phyloP scores from a whole-genome alignment of 2,888 invertebrate species.

The Drosophila mulleri region DNA sequence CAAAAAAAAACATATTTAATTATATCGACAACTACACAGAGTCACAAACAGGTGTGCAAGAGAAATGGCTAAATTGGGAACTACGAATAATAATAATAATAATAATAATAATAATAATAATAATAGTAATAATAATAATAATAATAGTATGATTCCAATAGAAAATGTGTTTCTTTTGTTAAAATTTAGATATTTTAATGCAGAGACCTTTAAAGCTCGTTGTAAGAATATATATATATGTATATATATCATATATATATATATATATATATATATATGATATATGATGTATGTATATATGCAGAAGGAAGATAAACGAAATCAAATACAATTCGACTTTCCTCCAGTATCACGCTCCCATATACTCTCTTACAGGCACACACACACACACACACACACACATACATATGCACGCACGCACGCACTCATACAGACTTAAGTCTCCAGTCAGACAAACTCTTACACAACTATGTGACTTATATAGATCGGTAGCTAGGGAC shows the following conservation, averaged over 20 bases:
- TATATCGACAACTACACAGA: constrained; percentile 35
- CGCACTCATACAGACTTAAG: constrained; percentile 16
- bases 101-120: constrained; percentile 27
- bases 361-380: constrained; percentile 1
- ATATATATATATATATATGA: neutral
- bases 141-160: constrained; percentile 23
- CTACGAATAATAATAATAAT: constrained; percentile 51
- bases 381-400: constrained; percentile 15
- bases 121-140: constrained; percentile 11
- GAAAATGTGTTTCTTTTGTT: constrained; percentile 3
- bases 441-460: constrained; percentile 32
- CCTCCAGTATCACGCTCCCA: constrained; percentile 13
- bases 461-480: constrained; percentile 29
- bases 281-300: neutral
- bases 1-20: constrained; percentile 50
- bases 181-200: constrained; percentile 34
- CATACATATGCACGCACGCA: constrained; percentile 12
- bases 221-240: constrained; percentile 35
- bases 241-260: neutral
- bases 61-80: constrained; percentile 66
- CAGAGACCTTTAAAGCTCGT: constrained; percentile 54
- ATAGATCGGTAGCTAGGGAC: constrained; percentile 81
- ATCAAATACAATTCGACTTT: constrained; percentile 27
- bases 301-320: constrained; percentile 22
- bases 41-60: constrained; percentile 41